Percentiles rank a stretch among this genome's conserved stretches.
phyloP scores from a whole-genome alignment of 2,113 vertebrate genomes.

The Ellobius talpinus region DNA sequence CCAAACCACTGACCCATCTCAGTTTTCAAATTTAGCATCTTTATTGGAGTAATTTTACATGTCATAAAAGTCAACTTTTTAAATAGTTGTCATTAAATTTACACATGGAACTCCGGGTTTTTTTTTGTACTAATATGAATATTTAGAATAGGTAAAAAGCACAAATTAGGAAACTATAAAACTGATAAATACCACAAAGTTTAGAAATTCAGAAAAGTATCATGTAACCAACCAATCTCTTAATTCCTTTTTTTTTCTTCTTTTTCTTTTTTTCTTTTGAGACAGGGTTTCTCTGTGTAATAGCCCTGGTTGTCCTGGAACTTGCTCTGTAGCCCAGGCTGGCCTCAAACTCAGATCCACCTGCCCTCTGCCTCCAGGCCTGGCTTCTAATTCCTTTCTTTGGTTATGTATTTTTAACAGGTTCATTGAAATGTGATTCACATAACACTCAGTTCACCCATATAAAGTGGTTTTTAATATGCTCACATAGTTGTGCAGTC shows the following conservation, averaged over 20 bases:
- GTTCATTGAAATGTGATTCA: constrained; percentile 1
- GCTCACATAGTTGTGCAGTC: constrained; percentile 19
- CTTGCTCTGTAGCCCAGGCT: background rate
- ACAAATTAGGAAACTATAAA: constrained; percentile 44
- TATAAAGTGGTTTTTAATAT: constrained; percentile 23
- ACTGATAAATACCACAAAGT: background rate
- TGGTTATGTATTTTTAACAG: background rate
- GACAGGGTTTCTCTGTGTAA: background rate
- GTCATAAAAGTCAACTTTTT: constrained; percentile 12
- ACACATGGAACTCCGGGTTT: background rate
- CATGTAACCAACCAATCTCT: background rate
- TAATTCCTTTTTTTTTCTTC: background rate
- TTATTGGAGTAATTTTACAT: constrained; percentile 10
- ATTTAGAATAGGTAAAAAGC: background rate
- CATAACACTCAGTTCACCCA: background rate
- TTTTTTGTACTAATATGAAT: constrained; percentile 3
- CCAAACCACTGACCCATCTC: background rate
- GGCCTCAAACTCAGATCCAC: background rate
- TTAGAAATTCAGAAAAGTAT: constrained; percentile 44
- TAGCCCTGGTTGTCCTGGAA: background rate
- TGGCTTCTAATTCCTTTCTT: background rate
- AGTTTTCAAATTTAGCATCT: background rate
- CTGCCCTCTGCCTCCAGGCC: background rate
- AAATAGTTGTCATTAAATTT: constrained; percentile 45
- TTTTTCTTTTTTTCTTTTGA: background rate